Evolutionary conservation across 2,797 vertebrate genomes (phyloP), one percentile per base, ranked within the genome.

Genomic region (Momotus momota): DNA sequence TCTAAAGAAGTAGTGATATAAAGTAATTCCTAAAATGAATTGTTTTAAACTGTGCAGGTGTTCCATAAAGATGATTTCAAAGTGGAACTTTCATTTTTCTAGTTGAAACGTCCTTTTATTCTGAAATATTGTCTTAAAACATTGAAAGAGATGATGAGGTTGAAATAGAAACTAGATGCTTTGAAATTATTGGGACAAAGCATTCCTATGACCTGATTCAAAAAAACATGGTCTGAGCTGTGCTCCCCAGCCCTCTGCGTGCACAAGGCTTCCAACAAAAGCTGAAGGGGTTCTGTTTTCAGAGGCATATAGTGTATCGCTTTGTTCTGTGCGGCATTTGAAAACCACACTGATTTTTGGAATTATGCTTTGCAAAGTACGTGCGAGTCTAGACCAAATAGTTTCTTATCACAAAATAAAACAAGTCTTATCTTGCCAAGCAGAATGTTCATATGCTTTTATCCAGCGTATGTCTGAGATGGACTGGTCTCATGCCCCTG

Each of bases 391-490:
- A 89, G 58, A 91, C 23, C 48, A 79, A 88, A 62, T 38, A 62
- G 21, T 45, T 94, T 88, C 94, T 94, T 88, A 94, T 90, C 84
- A 4, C 26, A 48, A 23, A 72, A 71, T 21, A 84, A 86, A 75
- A 75, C 10, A 88, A 86, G 90, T 86, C 77, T 94, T 94, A 94
- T 90, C 91, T 94, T 70, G 41, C 51, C n/a, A 46, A 65, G 40
- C 0, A 0, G 77, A 81, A 86, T 0, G 13, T 35, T 64, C 70
- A 43, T 77, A 11, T 29, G 31, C 38, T 81, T 93, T 93, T 80
- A 41, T 40, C 17, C 33, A 81, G 35, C 35, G 35, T 35, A 35
- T 60, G 41, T 45, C 61, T 54, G 75, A 45, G 29, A 35, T 12
- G 20, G 40, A 67, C 51, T 93, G 60, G 45, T 86, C 60, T 81